Evolutionary conservation across 2,113 vertebrate species (phyloP).

Genomic region (Scytalopus superciliaris): DNA sequence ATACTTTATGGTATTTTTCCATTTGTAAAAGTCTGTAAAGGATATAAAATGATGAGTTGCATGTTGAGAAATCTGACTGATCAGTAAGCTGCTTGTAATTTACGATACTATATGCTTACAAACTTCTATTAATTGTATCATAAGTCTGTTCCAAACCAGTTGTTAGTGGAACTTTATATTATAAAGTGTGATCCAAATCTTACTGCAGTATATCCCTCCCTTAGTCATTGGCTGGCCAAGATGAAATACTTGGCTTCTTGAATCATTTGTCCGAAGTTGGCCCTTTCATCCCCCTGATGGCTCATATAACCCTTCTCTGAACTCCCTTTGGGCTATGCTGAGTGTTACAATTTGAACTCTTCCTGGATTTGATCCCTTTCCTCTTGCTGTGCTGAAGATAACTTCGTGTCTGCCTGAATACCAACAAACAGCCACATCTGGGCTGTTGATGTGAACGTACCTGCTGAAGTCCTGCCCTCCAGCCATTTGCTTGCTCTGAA

Average conservation of each 20-base stretch:
- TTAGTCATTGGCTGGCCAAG: conserved; percentile 43
- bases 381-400: neutral
- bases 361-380: conserved; percentile 42
- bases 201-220: neutral
- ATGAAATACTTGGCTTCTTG: conserved; percentile 57
- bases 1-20: neutral
- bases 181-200: conserved; percentile 17
- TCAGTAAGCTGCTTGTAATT: neutral
- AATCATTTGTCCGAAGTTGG: conserved; percentile 50
- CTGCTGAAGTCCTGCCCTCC: conserved; percentile 25
- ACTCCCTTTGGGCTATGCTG: conserved; percentile 53
- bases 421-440: neutral
- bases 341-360: conserved; percentile 40
- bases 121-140: neutral
- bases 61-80: neutral
- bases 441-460: rapidly evolving
- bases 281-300: neutral
- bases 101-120: neutral
- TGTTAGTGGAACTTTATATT: conserved; percentile 4
- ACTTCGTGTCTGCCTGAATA: neutral
- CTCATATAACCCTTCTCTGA: conserved; percentile 45
- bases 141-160: neutral
- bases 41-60: neutral
- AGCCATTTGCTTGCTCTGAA: neutral
- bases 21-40: neutral